Evolutionary conservation across 2,113 vertebrate species (phyloP).

Genomic region (Cervus canadensis): DNA sequence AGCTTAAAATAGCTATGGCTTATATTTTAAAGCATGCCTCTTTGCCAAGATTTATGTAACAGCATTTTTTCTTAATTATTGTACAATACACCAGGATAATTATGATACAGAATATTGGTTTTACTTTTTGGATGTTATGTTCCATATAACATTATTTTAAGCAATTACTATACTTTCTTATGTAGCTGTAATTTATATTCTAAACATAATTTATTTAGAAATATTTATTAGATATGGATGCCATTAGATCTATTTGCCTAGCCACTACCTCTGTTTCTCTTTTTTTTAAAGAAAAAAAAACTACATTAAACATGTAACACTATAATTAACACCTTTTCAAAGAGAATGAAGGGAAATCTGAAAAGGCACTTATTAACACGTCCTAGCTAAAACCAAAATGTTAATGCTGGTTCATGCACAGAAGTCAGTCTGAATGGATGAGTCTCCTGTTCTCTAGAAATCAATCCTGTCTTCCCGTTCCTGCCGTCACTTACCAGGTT

Average conservation of each 20-base stretch:
- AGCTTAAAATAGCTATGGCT: slow-evolving; percentile 43
- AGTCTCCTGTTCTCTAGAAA: neutral
- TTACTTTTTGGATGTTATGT: neutral
- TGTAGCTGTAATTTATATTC: neutral
- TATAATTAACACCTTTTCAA: neutral
- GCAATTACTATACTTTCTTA: neutral
- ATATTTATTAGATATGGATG: neutral
- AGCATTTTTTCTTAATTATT: neutral
- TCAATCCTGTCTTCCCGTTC: neutral
- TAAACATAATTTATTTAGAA: neutral
- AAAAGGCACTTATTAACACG: neutral
- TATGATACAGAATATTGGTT: neutral
- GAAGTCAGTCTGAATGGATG: neutral
- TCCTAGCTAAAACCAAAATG: neutral
- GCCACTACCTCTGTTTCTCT: neutral
- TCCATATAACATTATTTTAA: neutral
- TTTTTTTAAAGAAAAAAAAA: neutral
- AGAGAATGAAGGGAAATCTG: neutral
- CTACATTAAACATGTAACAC: neutral
- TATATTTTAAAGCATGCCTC: slow-evolving; percentile 42
- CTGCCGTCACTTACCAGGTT: neutral
- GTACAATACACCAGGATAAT: neutral
- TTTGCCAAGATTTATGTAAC: slow-evolving; percentile 20
- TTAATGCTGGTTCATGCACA: neutral
- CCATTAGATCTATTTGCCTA: neutral